Base-by-base conservation (phyloP, 2,797 vertebrate genomes). In the Ctenosaura bakeri region DNA sequence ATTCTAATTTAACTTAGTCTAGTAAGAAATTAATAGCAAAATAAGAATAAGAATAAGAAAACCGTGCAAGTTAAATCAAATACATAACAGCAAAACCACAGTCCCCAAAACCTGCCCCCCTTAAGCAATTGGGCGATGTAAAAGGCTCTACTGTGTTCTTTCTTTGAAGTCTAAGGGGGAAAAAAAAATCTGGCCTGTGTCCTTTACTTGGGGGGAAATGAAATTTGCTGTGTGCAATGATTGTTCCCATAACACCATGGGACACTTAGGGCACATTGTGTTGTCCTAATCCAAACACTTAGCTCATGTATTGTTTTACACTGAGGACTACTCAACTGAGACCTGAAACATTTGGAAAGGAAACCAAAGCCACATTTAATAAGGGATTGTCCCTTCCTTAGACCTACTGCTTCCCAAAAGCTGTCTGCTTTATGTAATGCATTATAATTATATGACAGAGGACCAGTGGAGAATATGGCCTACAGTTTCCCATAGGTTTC, bases 401-500 rank as follows among this genome's bases (percentile, higher is more conserved):
- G 89, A 81, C 85, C 84, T 9, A 38, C 87, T 59, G 90, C 35
- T 87, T 93, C 93, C 83, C 89, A 71, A 73, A 91, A 90, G 92
- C 78, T 89, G 71, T 91, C 89, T 88, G 69, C 91, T 92, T 85
- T 4, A 42, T 90, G 94, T 91, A 94, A 97, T 97, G 96, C 92
- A 96, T 97, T 97, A 96, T 96, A 96, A 96, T 96, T 95, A 97
- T 97, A 95, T 97, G 97, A 98, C 96, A 97, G 96, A 91, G 94
- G 93, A 94, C 92, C 66, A 93, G 96, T 83, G 93, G 88, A 96
- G 94, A 96, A 94, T 95, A 95, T 46, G 94, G 96, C 96, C 91
- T 88, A 94, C 94, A 95, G 89, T 97, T 98, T 98, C 98, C 97
- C 97, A 98, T 98, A 94, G 91, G 96, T 96, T 98, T 98, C 97